A percentile compares a stretch with the other conserved stretches of the same genome.
Evolutionary conservation across 1,140 invertebrate genomes (phyloP).

Genomic region (Spodoptera litura): DNA sequence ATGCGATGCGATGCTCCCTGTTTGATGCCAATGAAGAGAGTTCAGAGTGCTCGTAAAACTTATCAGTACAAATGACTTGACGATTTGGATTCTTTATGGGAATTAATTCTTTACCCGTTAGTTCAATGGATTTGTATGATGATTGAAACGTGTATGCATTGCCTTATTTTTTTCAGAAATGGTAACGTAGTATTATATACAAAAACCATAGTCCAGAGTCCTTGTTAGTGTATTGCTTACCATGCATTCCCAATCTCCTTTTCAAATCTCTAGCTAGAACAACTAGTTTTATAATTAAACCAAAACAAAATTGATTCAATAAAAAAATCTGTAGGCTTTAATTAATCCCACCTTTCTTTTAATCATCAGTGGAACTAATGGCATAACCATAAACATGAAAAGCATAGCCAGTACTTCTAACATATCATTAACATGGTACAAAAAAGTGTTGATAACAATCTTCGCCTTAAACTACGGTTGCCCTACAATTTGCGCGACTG

Average conservation of each 20-base stretch:
- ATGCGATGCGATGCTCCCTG: not conserved
- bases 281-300: no score
- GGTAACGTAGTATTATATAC: no score
- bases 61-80: conserved; percentile 35
- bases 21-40: conserved; percentile 18
- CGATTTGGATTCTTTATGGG: conserved; percentile 2
- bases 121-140: not conserved
- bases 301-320: no score
- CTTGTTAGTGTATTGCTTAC: no score
- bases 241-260: no score
- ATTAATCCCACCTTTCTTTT: no score
- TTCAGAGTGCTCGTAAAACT: conserved; percentile 33
- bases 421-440: conserved; percentile 30
- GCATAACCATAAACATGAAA: not conserved
- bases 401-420: conserved; percentile 5
- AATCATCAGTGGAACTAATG: not conserved
- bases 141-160: not conserved
- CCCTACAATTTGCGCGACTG: conserved; percentile 50
- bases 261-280: no score
- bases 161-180: no score
- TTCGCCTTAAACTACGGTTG: conserved; percentile 33
- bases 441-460: conserved; percentile 41
- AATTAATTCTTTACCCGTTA: conserved; percentile 11
- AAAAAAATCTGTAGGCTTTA: no score
- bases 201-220: no score